Percentiles rank a stretch among this genome's conserved stretches.
Conservation (phyloP, 2,888 invertebrate species). For the Margaritifera margaritifera region DNA sequence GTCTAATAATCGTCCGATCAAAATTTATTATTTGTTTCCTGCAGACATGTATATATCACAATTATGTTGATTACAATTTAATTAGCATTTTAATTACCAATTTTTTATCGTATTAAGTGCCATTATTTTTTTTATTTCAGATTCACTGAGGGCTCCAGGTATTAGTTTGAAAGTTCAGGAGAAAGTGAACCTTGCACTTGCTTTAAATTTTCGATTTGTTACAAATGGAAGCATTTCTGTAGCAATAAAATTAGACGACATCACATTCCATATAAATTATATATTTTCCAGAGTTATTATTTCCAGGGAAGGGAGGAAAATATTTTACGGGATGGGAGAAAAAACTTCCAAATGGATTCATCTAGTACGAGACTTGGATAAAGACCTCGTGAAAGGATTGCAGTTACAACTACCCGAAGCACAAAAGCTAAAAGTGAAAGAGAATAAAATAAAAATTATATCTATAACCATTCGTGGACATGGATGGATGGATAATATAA, state of each 20-base stretch:
- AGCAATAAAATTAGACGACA: constrained; percentile 80
- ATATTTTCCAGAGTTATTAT: constrained; percentile 84
- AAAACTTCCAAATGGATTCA: constrained; percentile 79
- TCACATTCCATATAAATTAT: constrained; percentile 88
- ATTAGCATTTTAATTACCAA: too few relatives aligned
- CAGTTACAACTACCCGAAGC: constrained; percentile 54
- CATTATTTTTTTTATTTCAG: constrained; percentile 17
- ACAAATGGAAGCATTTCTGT: constrained; percentile 89
- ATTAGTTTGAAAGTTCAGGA: constrained; percentile 67
- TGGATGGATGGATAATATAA: constrained; percentile 68
- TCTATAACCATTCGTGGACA: constrained; percentile 64
- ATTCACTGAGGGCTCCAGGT: constrained; percentile 23
- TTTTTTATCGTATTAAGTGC: too few relatives aligned
- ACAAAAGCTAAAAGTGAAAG: constrained; percentile 44
- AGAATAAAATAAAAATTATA: constrained; percentile 44
- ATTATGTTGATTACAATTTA: too few relatives aligned
- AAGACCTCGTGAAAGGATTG: constrained; percentile 93
- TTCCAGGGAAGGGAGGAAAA: constrained; percentile 80
- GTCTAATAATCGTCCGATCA: too few relatives aligned
- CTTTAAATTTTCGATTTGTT: constrained; percentile 78
- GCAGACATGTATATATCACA: too few relatives aligned
- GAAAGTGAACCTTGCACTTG: constrained; percentile 82
- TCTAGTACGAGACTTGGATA: constrained; percentile 88
- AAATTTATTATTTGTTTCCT: too few relatives aligned
- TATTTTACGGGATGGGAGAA: constrained; percentile 87